These are phyloP conservation scores for Drosophila sulfurigaster DNA, from an alignment of 1,140 invertebrate species.

Conservation along the genomic window DNA sequence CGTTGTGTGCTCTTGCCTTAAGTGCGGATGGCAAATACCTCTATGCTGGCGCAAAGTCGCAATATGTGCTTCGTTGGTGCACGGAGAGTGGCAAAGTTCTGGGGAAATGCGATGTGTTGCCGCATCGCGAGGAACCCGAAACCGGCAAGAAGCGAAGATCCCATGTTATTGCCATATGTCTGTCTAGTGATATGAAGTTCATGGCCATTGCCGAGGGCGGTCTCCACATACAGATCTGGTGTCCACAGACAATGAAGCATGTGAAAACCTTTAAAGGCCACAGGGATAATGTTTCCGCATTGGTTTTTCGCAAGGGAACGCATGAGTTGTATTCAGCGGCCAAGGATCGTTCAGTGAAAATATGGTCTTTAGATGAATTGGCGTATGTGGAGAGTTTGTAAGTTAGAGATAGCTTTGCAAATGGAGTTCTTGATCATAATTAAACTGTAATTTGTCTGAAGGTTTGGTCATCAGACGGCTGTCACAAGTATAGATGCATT, in stretches of 20 bases:
- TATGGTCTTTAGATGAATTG: conserved; percentile 98
- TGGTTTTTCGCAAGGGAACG: conserved; percentile 94
- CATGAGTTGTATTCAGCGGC: conserved; percentile 95
- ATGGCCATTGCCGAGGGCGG: conserved; percentile 92
- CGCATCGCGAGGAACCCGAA: conserved; percentile 86
- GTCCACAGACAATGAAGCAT: conserved; percentile 90
- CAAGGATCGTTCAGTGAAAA: conserved; percentile 94
- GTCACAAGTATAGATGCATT: conserved; percentile 96
- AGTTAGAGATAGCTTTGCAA: conserved; percentile 57
- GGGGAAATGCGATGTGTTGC: conserved; percentile 74
- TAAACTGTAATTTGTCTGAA: conserved; percentile 58
- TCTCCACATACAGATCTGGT: conserved; percentile 93
- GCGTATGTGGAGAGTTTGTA: conserved; percentile 97
- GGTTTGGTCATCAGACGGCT: conserved; percentile 95
- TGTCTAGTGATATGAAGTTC: conserved; percentile 94
- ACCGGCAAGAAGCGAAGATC: conserved; percentile 85
- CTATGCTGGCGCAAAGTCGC: conserved; percentile 95
- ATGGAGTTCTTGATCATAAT: too few relatives aligned
- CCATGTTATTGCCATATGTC: conserved; percentile 89
- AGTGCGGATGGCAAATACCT: conserved; percentile 90
- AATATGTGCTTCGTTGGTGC: conserved; percentile 94
- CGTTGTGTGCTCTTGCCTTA: conserved; percentile 93
- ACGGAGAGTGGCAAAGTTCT: conserved; percentile 83
- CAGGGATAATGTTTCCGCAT: conserved; percentile 90
- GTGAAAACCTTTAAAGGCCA: conserved; percentile 94